Conservation (phyloP, 2,888 invertebrate species). For the Rhamphomyia laevipes region DNA sequence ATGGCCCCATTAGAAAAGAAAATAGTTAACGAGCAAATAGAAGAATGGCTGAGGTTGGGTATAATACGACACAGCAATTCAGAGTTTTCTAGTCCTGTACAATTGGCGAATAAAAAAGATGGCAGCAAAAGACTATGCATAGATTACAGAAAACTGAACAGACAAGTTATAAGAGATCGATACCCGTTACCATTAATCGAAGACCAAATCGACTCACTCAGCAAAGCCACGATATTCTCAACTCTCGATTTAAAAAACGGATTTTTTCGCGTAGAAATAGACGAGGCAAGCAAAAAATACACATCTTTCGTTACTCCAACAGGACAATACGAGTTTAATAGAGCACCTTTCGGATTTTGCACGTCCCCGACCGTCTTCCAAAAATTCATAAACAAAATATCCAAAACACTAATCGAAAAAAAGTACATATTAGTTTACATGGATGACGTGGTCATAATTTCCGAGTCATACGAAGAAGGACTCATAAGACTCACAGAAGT, state of each 20-base stretch:
- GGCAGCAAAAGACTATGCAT: not conserved
- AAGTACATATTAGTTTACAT: constrained; percentile 13
- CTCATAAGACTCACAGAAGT: constrained; percentile 10
- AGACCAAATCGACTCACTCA: constrained; percentile 6
- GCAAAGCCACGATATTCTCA: constrained; percentile 5
- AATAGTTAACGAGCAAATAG: not conserved
- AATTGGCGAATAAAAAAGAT: not conserved
- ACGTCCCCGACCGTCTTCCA: constrained; percentile 9
- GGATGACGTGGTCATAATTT: constrained; percentile 15
- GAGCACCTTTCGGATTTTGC: constrained; percentile 6
- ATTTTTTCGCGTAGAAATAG: constrained; percentile 11
- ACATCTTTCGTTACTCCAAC: constrained; percentile 2
- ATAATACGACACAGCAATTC: not conserved
- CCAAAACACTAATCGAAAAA: constrained; percentile 8
- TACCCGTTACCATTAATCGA: constrained; percentile 6
- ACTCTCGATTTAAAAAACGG: constrained; percentile 11
- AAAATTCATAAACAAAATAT: constrained; percentile 7
- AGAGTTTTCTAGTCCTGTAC: not conserved
- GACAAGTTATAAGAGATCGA: not conserved
- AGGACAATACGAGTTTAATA: constrained; percentile 8
- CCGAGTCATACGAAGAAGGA: constrained; percentile 10
- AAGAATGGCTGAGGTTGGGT: not conserved
- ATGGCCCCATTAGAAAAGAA: not conserved
- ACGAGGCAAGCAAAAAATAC: constrained; percentile 5
- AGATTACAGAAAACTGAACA: not conserved